Evolutionary conservation across 2,113 vertebrate species (phyloP), one percentile per base, ranked within the genome.

Genomic region (Gasterosteus aculeatus): DNA sequence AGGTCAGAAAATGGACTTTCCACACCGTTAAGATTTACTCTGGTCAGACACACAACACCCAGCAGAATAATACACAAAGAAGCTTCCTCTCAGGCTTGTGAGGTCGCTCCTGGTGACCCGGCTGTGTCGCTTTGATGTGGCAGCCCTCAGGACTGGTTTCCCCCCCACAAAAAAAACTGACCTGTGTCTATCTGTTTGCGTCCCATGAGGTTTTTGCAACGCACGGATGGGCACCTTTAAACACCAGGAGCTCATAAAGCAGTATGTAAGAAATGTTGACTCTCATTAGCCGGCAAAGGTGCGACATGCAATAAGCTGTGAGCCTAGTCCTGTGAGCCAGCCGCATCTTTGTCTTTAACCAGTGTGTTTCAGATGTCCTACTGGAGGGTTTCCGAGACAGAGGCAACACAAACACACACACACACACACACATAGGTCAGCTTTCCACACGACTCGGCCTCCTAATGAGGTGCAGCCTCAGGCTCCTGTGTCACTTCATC

Each of bases 401-500:
- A 18, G 19, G 22, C 22, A 26, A 26, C 22, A 26, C 22, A 26
- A 26, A 26, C 22, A 26, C 22, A 58, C 56, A 33, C 56, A 35
- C 29, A 38, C 41, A 42, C 60, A 62, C n/a, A 63, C 39, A 42
- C 11, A 6, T 2, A 70, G 77, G 77, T 73, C 66, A 64, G 51
- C 62, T 47, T 69, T 65, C 71, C 63, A 62, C 79, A 87, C 49
- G 66, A 68, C 54, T 58, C 22, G 56, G 74, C 64, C 75, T 81
- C 53, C 49, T 89, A 81, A 89, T 84, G 81, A 90, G 69, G 78
- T 60, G 77, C 85, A 84, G 80, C 53, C 44, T 61, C 63, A 1
- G 85, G 85, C 70, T 82, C 75, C 85, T 88, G 80, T 75, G 60
- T 78, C 75, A 19, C 33, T 74, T 76, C 54, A 29, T 67, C 68